Conservation (phyloP, 2,888 invertebrate genomes). For the Caenorhabditis macrosperma region DNA sequence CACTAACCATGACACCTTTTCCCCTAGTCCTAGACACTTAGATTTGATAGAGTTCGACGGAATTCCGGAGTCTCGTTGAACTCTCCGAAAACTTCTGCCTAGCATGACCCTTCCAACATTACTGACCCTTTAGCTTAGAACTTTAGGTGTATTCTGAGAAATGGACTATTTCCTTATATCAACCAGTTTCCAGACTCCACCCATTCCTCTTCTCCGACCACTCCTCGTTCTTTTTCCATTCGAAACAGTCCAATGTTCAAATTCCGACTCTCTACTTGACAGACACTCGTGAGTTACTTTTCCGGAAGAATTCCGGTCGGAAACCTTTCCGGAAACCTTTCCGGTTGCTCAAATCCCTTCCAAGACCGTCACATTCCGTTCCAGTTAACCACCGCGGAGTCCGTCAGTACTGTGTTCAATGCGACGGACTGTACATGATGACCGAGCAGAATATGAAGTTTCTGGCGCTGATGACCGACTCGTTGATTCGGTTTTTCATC, state of each 20-base stretch:
- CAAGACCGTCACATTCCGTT: no score
- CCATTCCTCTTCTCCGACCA: constrained; percentile 68
- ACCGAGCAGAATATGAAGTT: constrained; percentile 66
- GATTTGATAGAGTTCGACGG: no score
- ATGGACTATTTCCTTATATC: neutral
- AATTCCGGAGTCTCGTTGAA: no score
- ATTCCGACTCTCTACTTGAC: constrained; percentile 67
- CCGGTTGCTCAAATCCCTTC: neutral
- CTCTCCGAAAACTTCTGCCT: no score
- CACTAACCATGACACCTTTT: neutral
- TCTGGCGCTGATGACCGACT: constrained; percentile 62
- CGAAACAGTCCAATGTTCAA: constrained; percentile 45
- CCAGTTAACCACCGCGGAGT: constrained; percentile 65
- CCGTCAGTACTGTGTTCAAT: constrained; percentile 66
- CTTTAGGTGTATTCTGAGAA: neutral
- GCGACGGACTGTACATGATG: constrained; percentile 69
- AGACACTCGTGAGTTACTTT: constrained; percentile 60
- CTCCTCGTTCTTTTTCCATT: constrained; percentile 68
- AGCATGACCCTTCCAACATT: no score
- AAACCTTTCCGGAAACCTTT: neutral
- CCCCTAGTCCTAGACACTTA: no score
- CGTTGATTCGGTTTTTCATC: constrained; percentile 63
- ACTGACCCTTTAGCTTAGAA: no score
- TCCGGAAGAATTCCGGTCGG: neutral
- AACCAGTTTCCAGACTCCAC: constrained; percentile 57